phyloP scores from a whole-genome alignment of 2,888 invertebrate species.

The Stegana nigrithorax region DNA sequence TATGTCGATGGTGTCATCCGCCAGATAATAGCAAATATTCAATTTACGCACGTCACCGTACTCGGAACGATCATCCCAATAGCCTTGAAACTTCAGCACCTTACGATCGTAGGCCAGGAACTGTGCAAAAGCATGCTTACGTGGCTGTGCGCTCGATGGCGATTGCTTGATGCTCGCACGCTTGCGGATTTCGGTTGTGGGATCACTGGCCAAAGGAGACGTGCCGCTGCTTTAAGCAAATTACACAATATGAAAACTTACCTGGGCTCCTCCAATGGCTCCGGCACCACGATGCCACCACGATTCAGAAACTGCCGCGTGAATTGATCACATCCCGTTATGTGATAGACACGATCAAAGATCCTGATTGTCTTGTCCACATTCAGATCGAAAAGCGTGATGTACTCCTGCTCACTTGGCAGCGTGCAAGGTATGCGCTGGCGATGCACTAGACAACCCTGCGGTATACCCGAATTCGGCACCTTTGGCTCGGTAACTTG shows the following conservation, averaged over 20 bases:
- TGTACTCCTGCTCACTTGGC: conserved; percentile 80
- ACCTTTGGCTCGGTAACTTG: conserved; percentile 86
- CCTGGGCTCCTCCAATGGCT: conserved; percentile 73
- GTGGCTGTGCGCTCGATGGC: conserved; percentile 61
- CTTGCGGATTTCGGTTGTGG: conserved; percentile 69
- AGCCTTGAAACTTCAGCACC: conserved; percentile 81
- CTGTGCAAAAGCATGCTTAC: conserved; percentile 78
- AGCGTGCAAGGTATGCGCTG: conserved; percentile 83
- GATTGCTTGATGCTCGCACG: conserved; percentile 50
- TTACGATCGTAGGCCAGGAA: conserved; percentile 86
- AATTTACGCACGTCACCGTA: conserved; percentile 83
- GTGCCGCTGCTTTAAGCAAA: background rate
- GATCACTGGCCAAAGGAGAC: conserved; percentile 64
- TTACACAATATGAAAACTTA: conserved; percentile 67
- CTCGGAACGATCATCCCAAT: conserved; percentile 88
- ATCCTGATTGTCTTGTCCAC: conserved; percentile 84
- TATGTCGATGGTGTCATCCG: conserved; percentile 91
- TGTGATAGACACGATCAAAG: conserved; percentile 83
- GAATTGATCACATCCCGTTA: conserved; percentile 88
- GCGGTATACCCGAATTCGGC: conserved; percentile 86
- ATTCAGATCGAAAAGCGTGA: conserved; percentile 88
- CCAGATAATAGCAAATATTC: conserved; percentile 85
- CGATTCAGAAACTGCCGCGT: conserved; percentile 86
- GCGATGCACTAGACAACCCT: conserved; percentile 84
- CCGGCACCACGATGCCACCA: conserved; percentile 85